These are phyloP conservation scores for Lycocerus yunnanus DNA, from an alignment of 2,888 invertebrate genomes.

Conservation along the genomic window DNA sequence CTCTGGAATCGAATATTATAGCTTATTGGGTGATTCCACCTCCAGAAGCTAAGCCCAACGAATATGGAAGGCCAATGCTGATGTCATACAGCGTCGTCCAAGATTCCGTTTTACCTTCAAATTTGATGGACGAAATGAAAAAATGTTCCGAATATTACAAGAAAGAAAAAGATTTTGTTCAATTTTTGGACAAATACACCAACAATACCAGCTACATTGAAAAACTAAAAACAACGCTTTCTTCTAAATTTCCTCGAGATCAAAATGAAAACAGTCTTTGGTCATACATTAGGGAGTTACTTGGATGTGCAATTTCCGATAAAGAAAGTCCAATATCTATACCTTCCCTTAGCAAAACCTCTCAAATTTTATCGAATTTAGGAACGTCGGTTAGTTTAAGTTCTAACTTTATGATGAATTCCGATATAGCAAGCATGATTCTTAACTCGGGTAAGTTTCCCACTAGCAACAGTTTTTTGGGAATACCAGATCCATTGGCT, in stretches of 20 bases:
- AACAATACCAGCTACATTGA: slow-evolving; percentile 79
- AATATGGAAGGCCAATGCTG: slow-evolving; percentile 90
- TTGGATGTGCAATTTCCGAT: slow-evolving; percentile 75
- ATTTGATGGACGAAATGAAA: slow-evolving; percentile 84
- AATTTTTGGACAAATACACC: slow-evolving; percentile 70
- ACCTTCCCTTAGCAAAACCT: slow-evolving; percentile 54
- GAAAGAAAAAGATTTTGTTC: slow-evolving; percentile 68
- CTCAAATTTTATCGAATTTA: slow-evolving; percentile 46
- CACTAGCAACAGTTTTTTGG: slow-evolving; percentile 63
- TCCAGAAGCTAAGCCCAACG: slow-evolving; percentile 87
- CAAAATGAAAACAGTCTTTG: slow-evolving; percentile 77
- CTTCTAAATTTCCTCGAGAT: slow-evolving; percentile 82
- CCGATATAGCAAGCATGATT: slow-evolving; percentile 69
- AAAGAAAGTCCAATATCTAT: slow-evolving; percentile 66
- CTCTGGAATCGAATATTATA: slow-evolving; percentile 80
- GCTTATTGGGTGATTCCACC: slow-evolving; percentile 97
- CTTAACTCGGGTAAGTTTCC: slow-evolving; percentile 71
- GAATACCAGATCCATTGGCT: slow-evolving; percentile 76
- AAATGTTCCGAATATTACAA: slow-evolving; percentile 84
- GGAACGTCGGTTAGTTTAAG: slow-evolving; percentile 56
- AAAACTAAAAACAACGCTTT: slow-evolving; percentile 80
- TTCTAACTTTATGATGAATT: slow-evolving; percentile 66
- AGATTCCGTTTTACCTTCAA: slow-evolving; percentile 79
- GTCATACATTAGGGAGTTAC: slow-evolving; percentile 77
- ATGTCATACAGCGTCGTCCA: slow-evolving; percentile 85